A percentile compares a stretch with the other conserved stretches of the same genome.
These are phyloP conservation scores for Carpatolechia fugitivella DNA, from an alignment of 2,888 invertebrate genomes.

Conservation along the genomic window DNA sequence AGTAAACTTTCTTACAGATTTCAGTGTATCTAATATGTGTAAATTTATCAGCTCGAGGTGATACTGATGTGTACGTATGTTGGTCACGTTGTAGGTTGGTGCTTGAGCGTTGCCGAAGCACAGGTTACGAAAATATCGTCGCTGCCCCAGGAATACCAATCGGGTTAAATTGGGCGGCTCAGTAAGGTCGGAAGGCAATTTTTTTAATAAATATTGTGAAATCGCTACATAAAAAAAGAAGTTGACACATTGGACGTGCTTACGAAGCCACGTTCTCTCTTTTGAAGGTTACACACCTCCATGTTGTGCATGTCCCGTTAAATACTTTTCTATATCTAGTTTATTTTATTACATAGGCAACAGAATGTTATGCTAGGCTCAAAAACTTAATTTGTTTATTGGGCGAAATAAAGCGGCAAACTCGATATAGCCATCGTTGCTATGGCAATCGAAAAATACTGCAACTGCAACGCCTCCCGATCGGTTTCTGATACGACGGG, in stretches of 20 bases:
- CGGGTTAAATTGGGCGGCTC: slow-evolving; percentile 68
- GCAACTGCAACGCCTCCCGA: no score
- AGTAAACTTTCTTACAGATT: no score
- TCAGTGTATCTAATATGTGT: no score
- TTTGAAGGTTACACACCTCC: slow-evolving; percentile 64
- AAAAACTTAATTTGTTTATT: no score
- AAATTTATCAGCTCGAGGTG: no score
- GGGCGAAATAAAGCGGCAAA: no score
- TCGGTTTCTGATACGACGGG: no score
- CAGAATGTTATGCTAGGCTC: no score
- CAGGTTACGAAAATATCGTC: slow-evolving; percentile 68
- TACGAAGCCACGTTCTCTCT: slow-evolving; percentile 68
- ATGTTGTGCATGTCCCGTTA: slow-evolving; percentile 65
- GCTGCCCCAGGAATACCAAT: slow-evolving; percentile 73
- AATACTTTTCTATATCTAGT: no score
- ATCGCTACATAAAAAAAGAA: slow-evolving; percentile 63
- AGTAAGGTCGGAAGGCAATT: slow-evolving; percentile 77
- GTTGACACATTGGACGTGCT: slow-evolving; percentile 76
- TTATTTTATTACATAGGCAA: no score
- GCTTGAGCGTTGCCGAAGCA: slow-evolving; percentile 43
- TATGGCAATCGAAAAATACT: no score
- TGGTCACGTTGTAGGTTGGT: slow-evolving; percentile 44
- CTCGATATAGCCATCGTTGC: no score
- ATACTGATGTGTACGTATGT: slow-evolving; percentile 31
- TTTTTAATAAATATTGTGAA: slow-evolving; percentile 74